A percentile compares a stretch with the other conserved stretches of the same genome.
These are phyloP conservation scores for Caretta caretta DNA, from an alignment of 2,113 vertebrate species.

Conservation along the genomic window DNA sequence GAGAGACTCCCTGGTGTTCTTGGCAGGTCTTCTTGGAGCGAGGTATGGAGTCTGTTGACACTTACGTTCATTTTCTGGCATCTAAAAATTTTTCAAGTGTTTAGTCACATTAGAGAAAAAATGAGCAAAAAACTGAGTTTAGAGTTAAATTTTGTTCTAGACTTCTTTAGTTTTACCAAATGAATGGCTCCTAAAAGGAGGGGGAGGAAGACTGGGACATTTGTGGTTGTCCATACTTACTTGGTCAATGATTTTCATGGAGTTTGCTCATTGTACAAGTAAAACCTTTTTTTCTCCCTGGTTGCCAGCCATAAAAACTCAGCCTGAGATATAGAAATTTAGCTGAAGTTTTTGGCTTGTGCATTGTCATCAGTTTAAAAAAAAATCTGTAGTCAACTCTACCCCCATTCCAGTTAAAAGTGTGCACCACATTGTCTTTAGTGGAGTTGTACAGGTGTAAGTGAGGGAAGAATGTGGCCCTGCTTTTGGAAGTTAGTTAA, in stretches of 20 bases:
- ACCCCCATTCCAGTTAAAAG: background rate
- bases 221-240: background rate
- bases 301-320: background rate
- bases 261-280: background rate
- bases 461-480: background rate
- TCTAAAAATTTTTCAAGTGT: background rate
- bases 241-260: background rate
- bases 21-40: constrained; percentile 91
- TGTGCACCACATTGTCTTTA: background rate
- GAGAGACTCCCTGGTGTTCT: constrained; percentile 90
- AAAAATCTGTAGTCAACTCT: background rate
- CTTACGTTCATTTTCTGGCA: background rate
- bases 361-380: background rate
- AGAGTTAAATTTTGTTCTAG: background rate
- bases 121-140: background rate
- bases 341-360: background rate
- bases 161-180: too few species aligned
- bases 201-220: background rate
- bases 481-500: background rate
- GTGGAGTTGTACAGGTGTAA: background rate
- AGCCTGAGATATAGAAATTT: background rate
- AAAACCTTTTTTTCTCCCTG: background rate
- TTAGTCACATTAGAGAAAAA: background rate
- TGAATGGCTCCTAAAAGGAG: background rate
- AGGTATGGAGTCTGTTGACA: constrained; percentile 75